These are phyloP conservation scores for Cotesia chilonis DNA, from an alignment of 1,140 invertebrate species.

Conservation along the genomic window DNA sequence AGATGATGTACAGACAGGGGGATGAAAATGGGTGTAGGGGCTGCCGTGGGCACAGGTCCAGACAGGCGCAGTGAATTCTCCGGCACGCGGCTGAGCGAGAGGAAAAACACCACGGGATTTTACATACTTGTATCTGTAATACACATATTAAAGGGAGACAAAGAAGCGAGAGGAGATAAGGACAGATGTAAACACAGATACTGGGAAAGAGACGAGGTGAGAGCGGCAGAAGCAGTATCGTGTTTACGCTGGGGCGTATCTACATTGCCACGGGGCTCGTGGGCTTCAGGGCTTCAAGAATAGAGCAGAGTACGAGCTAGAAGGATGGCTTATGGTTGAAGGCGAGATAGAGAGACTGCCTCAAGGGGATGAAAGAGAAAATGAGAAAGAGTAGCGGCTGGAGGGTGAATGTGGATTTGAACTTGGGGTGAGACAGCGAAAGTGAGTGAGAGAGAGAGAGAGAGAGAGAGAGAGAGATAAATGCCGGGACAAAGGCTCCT, in stretches of 20 bases:
- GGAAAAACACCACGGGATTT: too few species aligned
- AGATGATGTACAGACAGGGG: not conserved
- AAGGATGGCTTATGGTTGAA: not conserved
- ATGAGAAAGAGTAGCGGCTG: too few species aligned
- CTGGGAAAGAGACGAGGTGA: not conserved
- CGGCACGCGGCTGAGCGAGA: not conserved
- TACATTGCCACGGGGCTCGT: slow-evolving; percentile 26
- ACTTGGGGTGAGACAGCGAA: not conserved
- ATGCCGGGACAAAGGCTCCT: slow-evolving; percentile 26
- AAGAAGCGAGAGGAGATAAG: not conserved
- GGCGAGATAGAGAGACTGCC: slow-evolving; percentile 11
- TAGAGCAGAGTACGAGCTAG: not conserved
- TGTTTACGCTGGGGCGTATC: slow-evolving; percentile 47
- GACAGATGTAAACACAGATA: not conserved
- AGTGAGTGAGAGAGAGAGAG: not conserved
- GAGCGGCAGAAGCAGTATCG: slow-evolving; percentile 38
- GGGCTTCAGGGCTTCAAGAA: not conserved
- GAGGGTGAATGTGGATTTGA: not conserved
- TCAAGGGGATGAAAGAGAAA: slow-evolving; percentile 23
- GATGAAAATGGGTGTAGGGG: not conserved
- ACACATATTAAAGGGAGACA: not conserved
- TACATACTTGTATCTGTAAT: too few species aligned
- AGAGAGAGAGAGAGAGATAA: slow-evolving; percentile 17
- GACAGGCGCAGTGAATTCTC: slow-evolving; percentile 9
- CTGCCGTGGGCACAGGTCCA: slow-evolving; percentile 11